phyloP scores from a whole-genome alignment of 2,797 vertebrate genomes.

The Pteropus rufus region DNA sequence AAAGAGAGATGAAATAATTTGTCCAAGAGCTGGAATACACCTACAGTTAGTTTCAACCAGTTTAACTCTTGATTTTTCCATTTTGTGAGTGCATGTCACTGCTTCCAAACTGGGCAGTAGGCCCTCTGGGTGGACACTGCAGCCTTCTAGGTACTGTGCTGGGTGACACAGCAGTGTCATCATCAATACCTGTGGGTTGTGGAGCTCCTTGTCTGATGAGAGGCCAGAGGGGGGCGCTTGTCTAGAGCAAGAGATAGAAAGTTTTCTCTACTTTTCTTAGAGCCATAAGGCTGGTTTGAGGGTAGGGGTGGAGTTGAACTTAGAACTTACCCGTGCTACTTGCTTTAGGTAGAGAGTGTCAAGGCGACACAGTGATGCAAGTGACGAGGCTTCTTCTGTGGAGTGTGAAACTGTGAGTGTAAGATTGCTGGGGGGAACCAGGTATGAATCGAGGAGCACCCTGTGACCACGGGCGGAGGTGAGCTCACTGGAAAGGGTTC shows the following conservation, averaged over 20 bases:
- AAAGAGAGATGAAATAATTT: not conserved
- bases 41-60: not conserved
- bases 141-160: not conserved
- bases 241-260: not conserved
- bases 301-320: not conserved
- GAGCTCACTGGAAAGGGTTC: not conserved
- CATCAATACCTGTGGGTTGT: not conserved
- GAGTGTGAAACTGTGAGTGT: not conserved
- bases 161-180: not conserved
- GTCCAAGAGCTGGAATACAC: not conserved
- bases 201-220: not conserved
- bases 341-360: not conserved
- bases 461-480: not conserved
- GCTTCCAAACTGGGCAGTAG: not conserved
- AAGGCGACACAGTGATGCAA: accelerated
- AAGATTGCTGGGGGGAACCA: not conserved
- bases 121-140: accelerated
- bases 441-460: not conserved
- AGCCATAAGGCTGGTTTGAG: not conserved
- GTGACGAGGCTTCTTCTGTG: not conserved
- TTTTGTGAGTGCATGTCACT: not conserved
- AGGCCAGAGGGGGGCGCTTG: too few relatives aligned
- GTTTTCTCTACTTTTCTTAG: not conserved
- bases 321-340: not conserved
- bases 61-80: not conserved